These are phyloP conservation scores for Meganola albula DNA, from an alignment of 2,888 invertebrate species.

Conservation along the genomic window DNA sequence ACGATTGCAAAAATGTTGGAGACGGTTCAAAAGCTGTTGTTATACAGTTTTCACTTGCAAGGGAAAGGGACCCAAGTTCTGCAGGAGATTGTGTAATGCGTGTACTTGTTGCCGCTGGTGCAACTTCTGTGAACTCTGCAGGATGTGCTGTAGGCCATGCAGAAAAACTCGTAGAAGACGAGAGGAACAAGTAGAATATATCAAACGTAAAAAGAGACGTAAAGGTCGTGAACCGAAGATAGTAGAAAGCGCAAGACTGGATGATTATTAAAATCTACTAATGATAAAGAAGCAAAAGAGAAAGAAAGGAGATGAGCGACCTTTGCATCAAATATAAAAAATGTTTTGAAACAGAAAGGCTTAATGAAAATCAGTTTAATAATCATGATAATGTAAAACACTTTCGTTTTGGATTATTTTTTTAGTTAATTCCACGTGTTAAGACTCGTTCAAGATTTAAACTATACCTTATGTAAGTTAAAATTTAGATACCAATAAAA, in stretches of 20 bases:
- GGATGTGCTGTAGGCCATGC: constrained; percentile 4
- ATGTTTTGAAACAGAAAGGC: too few relatives aligned
- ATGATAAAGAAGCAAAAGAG: too few relatives aligned
- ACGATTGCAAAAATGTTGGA: constrained; percentile 6
- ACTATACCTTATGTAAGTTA: too few relatives aligned
- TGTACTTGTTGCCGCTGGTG: constrained; percentile 18
- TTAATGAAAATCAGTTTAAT: too few relatives aligned
- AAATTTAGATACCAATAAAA: too few relatives aligned
- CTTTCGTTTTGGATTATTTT: too few relatives aligned
- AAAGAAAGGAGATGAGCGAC: too few relatives aligned
- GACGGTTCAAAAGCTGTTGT: neutral
- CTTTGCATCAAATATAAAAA: too few relatives aligned
- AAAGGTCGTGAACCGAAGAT: neutral
- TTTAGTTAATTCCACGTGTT: too few relatives aligned
- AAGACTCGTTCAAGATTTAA: too few relatives aligned
- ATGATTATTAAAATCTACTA: too few relatives aligned
- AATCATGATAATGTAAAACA: too few relatives aligned
- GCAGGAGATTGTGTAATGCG: constrained; percentile 8
- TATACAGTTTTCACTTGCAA: constrained; percentile 2
- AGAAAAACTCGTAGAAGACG: constrained; percentile 5
- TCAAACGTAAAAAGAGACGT: constrained; percentile 9
- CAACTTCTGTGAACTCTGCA: constrained; percentile 14
- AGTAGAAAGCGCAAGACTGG: neutral
- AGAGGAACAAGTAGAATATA: constrained; percentile 15
- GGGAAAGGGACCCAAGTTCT: constrained; percentile 4